These are phyloP conservation scores for Falco concolor DNA, from an alignment of 2,797 vertebrate genomes.

Conservation along the genomic window DNA sequence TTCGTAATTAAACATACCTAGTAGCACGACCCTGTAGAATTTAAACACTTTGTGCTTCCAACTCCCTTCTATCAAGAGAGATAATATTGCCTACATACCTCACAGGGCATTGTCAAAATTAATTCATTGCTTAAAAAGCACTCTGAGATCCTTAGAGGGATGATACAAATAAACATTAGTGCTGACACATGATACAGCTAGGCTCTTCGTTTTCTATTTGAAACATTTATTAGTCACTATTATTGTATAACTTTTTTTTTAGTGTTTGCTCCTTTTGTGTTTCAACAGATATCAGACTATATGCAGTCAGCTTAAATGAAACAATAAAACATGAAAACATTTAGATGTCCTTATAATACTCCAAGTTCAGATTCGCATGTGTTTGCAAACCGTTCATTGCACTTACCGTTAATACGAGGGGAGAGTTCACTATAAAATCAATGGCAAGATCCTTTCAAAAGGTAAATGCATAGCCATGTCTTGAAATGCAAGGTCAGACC, in stretches of 20 bases:
- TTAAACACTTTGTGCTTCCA: conserved; percentile 3
- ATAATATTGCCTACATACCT: background rate
- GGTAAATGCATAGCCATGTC: background rate
- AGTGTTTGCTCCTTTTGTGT: background rate
- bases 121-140: conserved; percentile 53
- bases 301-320: background rate
- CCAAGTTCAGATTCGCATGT: background rate
- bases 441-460: background rate
- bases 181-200: background rate
- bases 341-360: background rate
- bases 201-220: background rate
- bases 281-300: background rate
- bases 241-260: background rate
- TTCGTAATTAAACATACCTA: background rate
- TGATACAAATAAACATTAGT: conserved; percentile 30
- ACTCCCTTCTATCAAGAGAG: background rate
- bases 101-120: conserved; percentile 52
- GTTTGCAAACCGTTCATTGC: background rate
- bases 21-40: background rate
- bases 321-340: background rate
- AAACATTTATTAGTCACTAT: conserved; percentile 24
- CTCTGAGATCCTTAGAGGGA: conserved; percentile 43
- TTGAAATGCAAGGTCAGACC: background rate
- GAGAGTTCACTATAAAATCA: background rate
- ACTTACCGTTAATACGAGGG: background rate